These are phyloP conservation scores for Acanthurus tractus DNA, from an alignment of 2,797 vertebrate genomes.

Conservation along the genomic window DNA sequence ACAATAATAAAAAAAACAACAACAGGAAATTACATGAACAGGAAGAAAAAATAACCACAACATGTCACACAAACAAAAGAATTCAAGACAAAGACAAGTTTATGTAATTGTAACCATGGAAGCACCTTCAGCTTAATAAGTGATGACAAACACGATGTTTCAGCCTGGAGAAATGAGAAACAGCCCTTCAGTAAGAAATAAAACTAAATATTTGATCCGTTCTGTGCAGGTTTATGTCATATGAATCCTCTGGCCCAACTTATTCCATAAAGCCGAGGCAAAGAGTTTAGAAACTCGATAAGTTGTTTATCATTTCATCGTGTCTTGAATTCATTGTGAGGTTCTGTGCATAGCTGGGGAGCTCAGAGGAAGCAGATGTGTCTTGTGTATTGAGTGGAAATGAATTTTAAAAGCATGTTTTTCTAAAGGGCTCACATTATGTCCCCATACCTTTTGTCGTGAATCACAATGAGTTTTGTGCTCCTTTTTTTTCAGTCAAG, in stretches of 20 bases:
- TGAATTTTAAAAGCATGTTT: background rate
- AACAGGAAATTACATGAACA: background rate
- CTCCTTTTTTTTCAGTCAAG: background rate
- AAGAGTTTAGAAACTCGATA: background rate
- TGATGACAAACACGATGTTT: constrained; percentile 47
- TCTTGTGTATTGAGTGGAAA: background rate
- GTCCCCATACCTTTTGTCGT: background rate
- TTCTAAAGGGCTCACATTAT: background rate
- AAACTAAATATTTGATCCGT: constrained; percentile 48
- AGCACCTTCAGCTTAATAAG: constrained; percentile 37
- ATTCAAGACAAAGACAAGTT: background rate
- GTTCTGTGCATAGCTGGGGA: background rate
- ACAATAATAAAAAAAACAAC: background rate
- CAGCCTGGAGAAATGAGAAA: constrained; percentile 27
- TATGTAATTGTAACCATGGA: constrained; percentile 24
- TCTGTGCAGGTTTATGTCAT: constrained; percentile 15
- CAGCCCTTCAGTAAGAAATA: constrained; percentile 26
- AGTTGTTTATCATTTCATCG: constrained; percentile 12
- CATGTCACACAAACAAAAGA: background rate
- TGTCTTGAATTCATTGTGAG: constrained; percentile 22
- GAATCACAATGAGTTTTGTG: background rate
- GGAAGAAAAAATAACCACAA: background rate
- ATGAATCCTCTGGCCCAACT: constrained; percentile 20
- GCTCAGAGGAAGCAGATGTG: background rate
- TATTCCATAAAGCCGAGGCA: background rate